Percentiles rank a stretch among this genome's conserved stretches.
These are phyloP conservation scores for Stenodema calcarata DNA, from an alignment of 2,888 invertebrate species.

Conservation along the genomic window DNA sequence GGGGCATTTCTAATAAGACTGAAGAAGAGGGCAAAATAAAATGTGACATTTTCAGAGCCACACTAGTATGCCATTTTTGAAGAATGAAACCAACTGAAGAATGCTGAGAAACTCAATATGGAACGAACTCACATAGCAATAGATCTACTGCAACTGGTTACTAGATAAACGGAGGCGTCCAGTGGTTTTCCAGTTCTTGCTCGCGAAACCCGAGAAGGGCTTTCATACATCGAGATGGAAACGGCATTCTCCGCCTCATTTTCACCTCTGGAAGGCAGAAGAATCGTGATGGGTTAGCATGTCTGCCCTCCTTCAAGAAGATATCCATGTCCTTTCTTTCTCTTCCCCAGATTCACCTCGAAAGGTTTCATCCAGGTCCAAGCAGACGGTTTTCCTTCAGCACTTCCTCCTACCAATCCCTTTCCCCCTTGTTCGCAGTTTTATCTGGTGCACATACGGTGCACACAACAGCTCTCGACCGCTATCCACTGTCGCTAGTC, in stretches of 20 bases:
- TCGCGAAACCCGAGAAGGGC: neutral
- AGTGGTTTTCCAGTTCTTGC: no score
- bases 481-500: neutral
- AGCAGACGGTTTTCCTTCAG: neutral
- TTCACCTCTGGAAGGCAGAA: neutral
- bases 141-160: no score
- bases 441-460: neutral
- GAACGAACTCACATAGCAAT: no score
- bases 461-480: neutral
- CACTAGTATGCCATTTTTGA: no score
- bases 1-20: no score
- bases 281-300: conserved; percentile 30
- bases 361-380: neutral
- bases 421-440: neutral
- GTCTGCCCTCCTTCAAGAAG: conserved; percentile 20
- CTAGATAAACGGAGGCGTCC: no score
- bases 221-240: conserved; percentile 16
- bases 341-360: neutral
- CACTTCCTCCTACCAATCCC: neutral
- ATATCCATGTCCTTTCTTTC: neutral
- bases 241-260: conserved; percentile 19
- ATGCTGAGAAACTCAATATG: no score
- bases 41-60: no score
- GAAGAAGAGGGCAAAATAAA: no score
- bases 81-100: no score